Evolutionary conservation across 2,113 vertebrate species (phyloP).

Genomic region (Sterna hirundo): DNA sequence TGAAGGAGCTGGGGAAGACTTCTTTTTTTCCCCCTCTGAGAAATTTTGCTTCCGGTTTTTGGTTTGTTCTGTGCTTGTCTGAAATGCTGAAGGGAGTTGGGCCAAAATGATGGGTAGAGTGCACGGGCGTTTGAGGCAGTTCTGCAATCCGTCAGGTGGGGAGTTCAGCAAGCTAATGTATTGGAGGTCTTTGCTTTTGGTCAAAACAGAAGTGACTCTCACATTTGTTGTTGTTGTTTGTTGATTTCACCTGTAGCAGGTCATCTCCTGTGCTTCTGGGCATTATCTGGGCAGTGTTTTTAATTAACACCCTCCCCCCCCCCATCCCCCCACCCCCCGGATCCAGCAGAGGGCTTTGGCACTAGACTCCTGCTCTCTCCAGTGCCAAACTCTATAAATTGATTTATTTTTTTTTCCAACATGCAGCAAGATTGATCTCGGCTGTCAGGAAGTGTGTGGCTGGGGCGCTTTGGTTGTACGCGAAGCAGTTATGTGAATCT

Average conservation of each 20-base stretch:
- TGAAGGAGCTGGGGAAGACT: neutral
- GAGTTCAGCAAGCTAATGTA: neutral
- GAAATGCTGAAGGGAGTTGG: neutral
- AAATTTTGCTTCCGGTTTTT: neutral
- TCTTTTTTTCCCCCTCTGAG: neutral
- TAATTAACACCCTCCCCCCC: neutral
- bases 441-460: neutral
- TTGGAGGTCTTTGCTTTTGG: neutral
- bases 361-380: neutral
- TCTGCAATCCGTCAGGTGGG: neutral
- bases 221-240: neutral
- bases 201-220: neutral
- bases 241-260: neutral
- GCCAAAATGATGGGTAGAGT: neutral
- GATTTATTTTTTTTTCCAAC: neutral
- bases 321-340: too few species aligned
- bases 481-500: neutral
- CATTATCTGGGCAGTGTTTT: neutral
- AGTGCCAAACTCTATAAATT: neutral
- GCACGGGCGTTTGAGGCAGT: neutral
- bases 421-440: neutral
- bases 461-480: neutral
- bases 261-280: neutral
- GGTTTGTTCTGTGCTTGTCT: neutral
- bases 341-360: neutral